Conservation (phyloP, 2,113 vertebrate species). For the Lota lota region DNA sequence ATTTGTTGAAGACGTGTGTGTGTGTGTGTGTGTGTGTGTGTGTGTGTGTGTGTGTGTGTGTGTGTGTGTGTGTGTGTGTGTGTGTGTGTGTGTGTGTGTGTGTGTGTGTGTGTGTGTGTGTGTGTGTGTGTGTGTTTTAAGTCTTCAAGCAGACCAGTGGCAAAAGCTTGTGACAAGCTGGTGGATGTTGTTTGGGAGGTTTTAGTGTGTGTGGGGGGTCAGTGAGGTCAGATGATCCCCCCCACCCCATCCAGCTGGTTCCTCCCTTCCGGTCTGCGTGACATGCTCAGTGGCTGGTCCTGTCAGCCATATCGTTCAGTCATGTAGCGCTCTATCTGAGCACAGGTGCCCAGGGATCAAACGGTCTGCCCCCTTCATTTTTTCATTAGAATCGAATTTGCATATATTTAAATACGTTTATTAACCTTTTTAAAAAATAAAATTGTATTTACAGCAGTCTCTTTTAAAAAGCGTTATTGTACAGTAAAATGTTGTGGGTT, state of each 20-base stretch:
- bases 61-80: neutral
- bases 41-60: neutral
- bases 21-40: constrained; percentile 7
- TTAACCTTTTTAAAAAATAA: too few species aligned
- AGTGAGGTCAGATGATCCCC: neutral
- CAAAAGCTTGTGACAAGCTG: constrained; percentile 33
- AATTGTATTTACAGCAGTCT: too few species aligned
- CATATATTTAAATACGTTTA: too few species aligned
- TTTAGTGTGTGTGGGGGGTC: neutral
- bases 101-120: constrained; percentile 45
- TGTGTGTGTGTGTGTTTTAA: constrained; percentile 21
- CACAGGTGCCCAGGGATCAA: too few species aligned
- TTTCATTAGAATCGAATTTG: too few species aligned
- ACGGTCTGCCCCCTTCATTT: too few species aligned
- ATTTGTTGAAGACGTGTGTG: neutral
- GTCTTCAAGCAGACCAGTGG: constrained; percentile 35
- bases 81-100: neutral
- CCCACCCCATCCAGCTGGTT: too few species aligned
- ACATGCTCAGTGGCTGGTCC: neutral
- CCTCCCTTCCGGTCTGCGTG: too few species aligned
- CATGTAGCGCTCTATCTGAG: too few species aligned
- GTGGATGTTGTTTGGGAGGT: constrained; percentile 36
- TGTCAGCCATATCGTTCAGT: neutral
- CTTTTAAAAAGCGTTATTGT: too few species aligned
- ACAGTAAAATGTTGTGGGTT: too few species aligned